Percentiles rank a stretch among this genome's conserved stretches.
Conservation (phyloP, 92 coral and sea anemone genomes). For the Palythoa heliodiscus region DNA sequence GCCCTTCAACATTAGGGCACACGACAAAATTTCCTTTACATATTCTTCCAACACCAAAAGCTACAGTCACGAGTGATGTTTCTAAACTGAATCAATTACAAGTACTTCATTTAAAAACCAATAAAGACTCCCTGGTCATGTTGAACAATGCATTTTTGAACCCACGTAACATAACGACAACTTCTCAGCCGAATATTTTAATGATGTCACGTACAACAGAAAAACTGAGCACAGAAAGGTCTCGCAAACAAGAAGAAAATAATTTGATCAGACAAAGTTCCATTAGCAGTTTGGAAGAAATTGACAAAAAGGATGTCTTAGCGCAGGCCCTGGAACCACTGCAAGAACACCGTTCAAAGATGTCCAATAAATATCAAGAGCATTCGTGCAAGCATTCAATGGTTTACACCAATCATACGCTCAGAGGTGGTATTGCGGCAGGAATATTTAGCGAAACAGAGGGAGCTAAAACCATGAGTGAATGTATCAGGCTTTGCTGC, state of each 20-base stretch:
- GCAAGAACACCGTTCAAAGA: conserved; percentile 22
- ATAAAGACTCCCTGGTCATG: background rate
- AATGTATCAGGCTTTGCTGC: conserved; percentile 78
- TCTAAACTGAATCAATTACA: background rate
- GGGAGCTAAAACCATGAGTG: conserved; percentile 51
- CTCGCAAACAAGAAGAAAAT: background rate
- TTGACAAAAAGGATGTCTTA: conserved; percentile 35
- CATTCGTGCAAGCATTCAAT: conserved; percentile 67
- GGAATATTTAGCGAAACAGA: conserved; percentile 66
- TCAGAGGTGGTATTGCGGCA: conserved; percentile 74
- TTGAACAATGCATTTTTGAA: background rate
- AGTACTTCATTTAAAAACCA: background rate
- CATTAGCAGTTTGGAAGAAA: conserved; percentile 6
- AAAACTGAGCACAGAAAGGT: background rate
- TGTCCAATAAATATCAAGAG: conserved; percentile 32
- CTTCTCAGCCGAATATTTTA: background rate
- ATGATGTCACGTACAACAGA: background rate
- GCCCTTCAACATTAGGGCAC: background rate
- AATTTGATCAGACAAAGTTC: background rate
- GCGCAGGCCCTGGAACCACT: conserved; percentile 60
- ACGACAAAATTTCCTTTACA: background rate
- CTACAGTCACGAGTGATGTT: background rate
- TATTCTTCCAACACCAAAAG: background rate
- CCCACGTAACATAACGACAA: background rate
- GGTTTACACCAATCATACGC: conserved; percentile 59